Base-by-base conservation (phyloP, 2,888 invertebrate genomes). In the Hypomecis atomaria region DNA sequence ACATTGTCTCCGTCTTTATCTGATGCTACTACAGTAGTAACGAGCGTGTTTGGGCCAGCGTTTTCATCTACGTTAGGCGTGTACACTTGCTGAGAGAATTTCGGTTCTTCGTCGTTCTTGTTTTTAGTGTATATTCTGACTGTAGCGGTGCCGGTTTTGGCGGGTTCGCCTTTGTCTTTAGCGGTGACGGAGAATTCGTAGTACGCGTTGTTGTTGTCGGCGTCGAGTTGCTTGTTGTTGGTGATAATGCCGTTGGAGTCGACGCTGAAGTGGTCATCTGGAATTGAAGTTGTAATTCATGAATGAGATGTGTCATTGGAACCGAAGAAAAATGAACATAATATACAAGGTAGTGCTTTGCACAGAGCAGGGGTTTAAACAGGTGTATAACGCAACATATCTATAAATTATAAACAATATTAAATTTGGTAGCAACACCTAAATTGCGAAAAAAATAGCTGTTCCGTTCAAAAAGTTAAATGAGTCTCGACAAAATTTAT, bases 1-100 rank as follows among this genome's bases (percentile, higher is more conserved):
- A 99, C 98, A 87, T 98, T 98, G 85, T 99, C 99, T 8, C 99
- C 99, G 86, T 99, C 99, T 89, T 98, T 98, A 85, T 99, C 99
- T 6, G 98, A 98, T 0, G 99, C 99, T 2, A 99, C 98, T 0
- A 99, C 98, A 0, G 99, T 99, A 6, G 99, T 99, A 0, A 99
- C 98, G 50, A 99, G 93, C 5, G 99, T 98, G 79, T 98, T 98
- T 0, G 98, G 97, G 0, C 98, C 98, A 8, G 98, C 98, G 85
- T 98, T 98, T 87, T 98, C 98, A 83, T 98, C 98, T 0, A 98
- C 98, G 87, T 98, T 98, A 0, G 98, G 98, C 1, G 98, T 98
- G 87, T 98, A 98, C 4, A 98, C 98, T 93, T 98, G 98, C 80
- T 98, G 98, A 0, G 98, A 98, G 85, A 98, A 98, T 86, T 98